Evolutionary conservation across 2,797 vertebrate genomes (phyloP), one percentile per base, ranked within the genome.

Genomic region (Gallinago nigripennis): DNA sequence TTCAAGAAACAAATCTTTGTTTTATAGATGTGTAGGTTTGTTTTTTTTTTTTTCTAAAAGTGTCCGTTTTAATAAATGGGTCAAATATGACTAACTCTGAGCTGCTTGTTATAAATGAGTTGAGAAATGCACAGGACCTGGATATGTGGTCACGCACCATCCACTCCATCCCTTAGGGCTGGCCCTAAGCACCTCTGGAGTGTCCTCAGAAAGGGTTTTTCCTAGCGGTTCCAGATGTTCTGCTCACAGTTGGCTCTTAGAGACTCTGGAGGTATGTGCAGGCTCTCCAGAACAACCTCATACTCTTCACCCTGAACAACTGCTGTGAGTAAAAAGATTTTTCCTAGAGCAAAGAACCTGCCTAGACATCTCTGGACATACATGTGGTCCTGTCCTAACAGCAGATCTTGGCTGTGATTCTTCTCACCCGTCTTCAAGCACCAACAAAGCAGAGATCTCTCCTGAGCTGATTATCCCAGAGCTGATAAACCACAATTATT

Each of bases 71-170:
- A 69, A 76, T n/a, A 37, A 76, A 64, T 18, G 13, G 15, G 9
- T 81, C 23, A 57, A 81, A 73, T 48, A 51, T 18, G 8, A 43
- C 25, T 39, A 8, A 11, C 14, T n/a, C 46, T 51, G 58, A 80
- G 24, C 24, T 46, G 24, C 24, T 46, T 82, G 53, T 58, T 64
- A n/a, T 25, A 37, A 65, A 57, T 9, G 31, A 8, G 4, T 43
- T 75, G 23, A 66, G 65, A 66, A 58, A 58, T 6, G 15, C 12
- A 43, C 20, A 66, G 60, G 11, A 57, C 8, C 28, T 51, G 39
- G 15, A 16, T 18, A 18, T 0, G 0, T 15, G 21, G 50, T 24
- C 39, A n/a, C 0, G 1, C 39, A 60, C 8, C 3, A 16, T 18
- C 53, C 7, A 13, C 30, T 45, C 39, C 17, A 11, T 39, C 21